A percentile compares a stretch with the other conserved stretches of the same genome.
Conservation (phyloP, 2,797 vertebrate genomes). For the Enteromius argenteus region DNA sequence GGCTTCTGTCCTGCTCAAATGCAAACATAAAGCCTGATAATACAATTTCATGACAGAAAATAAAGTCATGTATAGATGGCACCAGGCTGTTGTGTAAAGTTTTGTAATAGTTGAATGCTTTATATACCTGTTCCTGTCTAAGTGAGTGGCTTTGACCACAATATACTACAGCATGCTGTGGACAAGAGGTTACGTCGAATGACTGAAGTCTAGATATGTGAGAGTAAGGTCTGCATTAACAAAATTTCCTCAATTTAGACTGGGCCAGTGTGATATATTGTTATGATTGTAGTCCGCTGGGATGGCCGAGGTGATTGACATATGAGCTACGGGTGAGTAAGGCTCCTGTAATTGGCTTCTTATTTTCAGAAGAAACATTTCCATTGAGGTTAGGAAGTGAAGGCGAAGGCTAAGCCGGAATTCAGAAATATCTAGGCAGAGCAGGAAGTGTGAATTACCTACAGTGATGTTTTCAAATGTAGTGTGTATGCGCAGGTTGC, state of each 20-base stretch:
- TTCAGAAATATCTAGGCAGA: constrained; percentile 21
- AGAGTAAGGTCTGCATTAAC: constrained; percentile 9
- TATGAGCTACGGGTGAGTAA: neutral
- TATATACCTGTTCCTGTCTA: neutral
- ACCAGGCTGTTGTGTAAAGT: neutral
- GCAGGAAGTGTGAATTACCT: constrained; percentile 33
- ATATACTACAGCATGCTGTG: neutral
- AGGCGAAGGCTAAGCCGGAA: neutral
- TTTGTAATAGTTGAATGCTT: neutral
- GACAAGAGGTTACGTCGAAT: neutral
- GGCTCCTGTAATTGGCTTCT: constrained; percentile 36
- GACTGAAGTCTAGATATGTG: neutral
- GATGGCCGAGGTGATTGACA: constrained; percentile 35
- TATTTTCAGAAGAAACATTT: constrained; percentile 46
- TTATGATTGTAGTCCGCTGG: neutral
- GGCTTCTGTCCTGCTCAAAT: neutral
- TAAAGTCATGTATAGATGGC: neutral
- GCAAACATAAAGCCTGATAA: neutral
- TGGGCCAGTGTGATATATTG: neutral
- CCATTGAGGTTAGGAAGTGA: constrained; percentile 28
- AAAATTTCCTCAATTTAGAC: neutral
- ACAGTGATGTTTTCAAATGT: constrained; percentile 18
- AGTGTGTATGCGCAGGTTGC: neutral
- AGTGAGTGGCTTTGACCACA: neutral
- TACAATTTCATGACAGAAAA: neutral